Evolutionary conservation across 2,888 invertebrate genomes (phyloP).

Genomic region (Eremobia ochroleuca): DNA sequence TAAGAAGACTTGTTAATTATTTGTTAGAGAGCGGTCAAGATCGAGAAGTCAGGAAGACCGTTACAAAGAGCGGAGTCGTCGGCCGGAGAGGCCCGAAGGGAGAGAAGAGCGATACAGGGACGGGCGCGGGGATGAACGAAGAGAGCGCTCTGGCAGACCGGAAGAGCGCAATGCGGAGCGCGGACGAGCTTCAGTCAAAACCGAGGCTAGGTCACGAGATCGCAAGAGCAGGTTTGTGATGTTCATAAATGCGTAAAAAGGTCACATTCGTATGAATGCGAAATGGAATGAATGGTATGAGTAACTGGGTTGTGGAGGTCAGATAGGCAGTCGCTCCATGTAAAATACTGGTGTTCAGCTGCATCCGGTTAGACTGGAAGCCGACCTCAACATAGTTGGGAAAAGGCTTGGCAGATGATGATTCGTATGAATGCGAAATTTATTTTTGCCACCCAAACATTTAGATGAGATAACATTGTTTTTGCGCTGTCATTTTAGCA

Average conservation of each 20-base stretch:
- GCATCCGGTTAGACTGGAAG: too few species aligned
- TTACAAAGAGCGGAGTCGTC: slow-evolving; percentile 74
- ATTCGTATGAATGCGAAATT: slow-evolving; percentile 3
- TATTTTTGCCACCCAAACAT: neutral
- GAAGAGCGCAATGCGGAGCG: slow-evolving; percentile 50
- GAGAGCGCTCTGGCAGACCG: slow-evolving; percentile 58
- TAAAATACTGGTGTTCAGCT: too few species aligned
- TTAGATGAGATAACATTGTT: neutral
- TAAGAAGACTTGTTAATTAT: neutral
- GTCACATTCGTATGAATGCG: slow-evolving; percentile 1
- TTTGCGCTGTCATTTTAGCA: neutral
- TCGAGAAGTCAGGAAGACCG: slow-evolving; percentile 79
- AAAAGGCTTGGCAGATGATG: too few species aligned
- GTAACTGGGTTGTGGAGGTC: too few species aligned
- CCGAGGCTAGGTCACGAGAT: slow-evolving; percentile 70
- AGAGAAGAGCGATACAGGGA: slow-evolving; percentile 71
- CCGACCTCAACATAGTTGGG: too few species aligned
- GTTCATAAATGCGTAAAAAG: neutral
- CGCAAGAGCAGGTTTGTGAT: slow-evolving; percentile 78
- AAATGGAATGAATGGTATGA: too few species aligned
- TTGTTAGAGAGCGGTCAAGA: slow-evolving; percentile 72
- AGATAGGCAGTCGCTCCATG: too few species aligned
- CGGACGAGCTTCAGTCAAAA: slow-evolving; percentile 53
- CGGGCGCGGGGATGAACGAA: slow-evolving; percentile 59
- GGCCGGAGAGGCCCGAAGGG: slow-evolving; percentile 63